These are phyloP conservation scores for Linepithema humile DNA, from an alignment of 1,140 invertebrate species.

Conservation along the genomic window DNA sequence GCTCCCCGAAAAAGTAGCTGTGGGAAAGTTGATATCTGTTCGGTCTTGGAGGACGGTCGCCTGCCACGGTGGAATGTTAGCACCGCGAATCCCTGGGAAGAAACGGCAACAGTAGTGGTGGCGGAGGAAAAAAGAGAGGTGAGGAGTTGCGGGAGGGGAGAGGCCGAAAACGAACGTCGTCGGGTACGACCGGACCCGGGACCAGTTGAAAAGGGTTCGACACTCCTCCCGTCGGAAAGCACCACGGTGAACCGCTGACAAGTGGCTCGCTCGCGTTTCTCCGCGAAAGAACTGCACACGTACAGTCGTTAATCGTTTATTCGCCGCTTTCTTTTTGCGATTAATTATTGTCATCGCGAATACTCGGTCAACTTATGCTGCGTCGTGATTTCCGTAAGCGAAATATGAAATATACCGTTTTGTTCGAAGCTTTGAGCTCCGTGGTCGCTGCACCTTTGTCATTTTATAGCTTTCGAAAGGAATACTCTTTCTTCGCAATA, in stretches of 20 bases:
- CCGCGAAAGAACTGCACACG: conserved; percentile 23
- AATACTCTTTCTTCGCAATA: no score
- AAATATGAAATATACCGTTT: not conserved
- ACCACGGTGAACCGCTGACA: conserved; percentile 63
- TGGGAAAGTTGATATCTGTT: conserved; percentile 76
- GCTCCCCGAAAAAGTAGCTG: conserved; percentile 74
- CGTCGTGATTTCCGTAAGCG: not conserved
- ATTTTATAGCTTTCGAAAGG: not conserved
- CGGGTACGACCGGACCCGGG: conserved; percentile 64
- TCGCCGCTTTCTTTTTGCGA: not conserved
- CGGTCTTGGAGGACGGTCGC: conserved; percentile 50
- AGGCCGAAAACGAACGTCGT: conserved; percentile 62
- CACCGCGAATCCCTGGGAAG: conserved; percentile 71
- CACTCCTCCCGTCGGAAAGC: conserved; percentile 65
- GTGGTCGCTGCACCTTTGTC: not conserved
- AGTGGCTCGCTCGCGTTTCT: conserved; percentile 57
- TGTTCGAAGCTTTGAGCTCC: not conserved
- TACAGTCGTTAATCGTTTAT: conserved; percentile 12
- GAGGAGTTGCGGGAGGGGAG: not conserved
- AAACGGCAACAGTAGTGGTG: conserved; percentile 56
- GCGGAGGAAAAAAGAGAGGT: conserved; percentile 41
- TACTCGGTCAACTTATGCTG: not conserved
- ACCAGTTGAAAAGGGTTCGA: conserved; percentile 71
- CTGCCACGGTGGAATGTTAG: conserved; percentile 70
- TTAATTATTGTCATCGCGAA: not conserved